Conservation (phyloP, 2,888 invertebrate genomes). For the Galerucella calmariensis region DNA sequence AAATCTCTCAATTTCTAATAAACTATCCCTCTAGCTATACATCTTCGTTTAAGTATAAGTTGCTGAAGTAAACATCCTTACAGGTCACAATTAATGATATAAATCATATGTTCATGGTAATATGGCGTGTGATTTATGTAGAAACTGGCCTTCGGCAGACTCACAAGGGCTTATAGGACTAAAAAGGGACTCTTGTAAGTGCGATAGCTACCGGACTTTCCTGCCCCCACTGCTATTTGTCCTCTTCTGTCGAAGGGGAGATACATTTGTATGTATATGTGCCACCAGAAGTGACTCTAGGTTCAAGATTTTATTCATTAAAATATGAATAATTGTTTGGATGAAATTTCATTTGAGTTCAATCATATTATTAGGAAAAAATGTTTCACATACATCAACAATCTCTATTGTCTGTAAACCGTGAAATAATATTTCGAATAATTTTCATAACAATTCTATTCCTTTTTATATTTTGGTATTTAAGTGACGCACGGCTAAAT, state of each 20-base stretch:
- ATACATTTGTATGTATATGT: slow-evolving; percentile 42
- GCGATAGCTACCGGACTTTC: slow-evolving; percentile 44
- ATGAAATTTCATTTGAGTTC: too few relatives aligned
- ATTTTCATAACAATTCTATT: too few relatives aligned
- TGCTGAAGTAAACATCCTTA: slow-evolving; percentile 43
- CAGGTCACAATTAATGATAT: slow-evolving; percentile 52
- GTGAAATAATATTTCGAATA: too few relatives aligned
- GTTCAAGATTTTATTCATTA: not conserved
- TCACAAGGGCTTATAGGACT: slow-evolving; percentile 35
- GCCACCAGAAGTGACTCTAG: slow-evolving; percentile 9
- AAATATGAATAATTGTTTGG: too few relatives aligned
- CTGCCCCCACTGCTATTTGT: slow-evolving; percentile 50
- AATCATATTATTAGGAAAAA: too few relatives aligned
- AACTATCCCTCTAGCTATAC: slow-evolving; percentile 6
- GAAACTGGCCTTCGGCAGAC: slow-evolving; percentile 40
- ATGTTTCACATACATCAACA: too few relatives aligned
- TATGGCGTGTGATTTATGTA: slow-evolving; percentile 52
- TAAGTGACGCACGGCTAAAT: not conserved
- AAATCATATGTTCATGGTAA: slow-evolving; percentile 55
- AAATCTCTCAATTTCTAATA: slow-evolving; percentile 11
- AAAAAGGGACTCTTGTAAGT: slow-evolving; percentile 42
- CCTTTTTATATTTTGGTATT: not conserved
- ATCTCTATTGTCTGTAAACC: too few relatives aligned
- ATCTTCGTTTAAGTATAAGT: slow-evolving; percentile 24
- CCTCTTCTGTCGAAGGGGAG: slow-evolving; percentile 52